A percentile compares a stretch with the other conserved stretches of the same genome.
phyloP scores from a whole-genome alignment of 2,113 vertebrate genomes.

The Dryoscopus gambensis region DNA sequence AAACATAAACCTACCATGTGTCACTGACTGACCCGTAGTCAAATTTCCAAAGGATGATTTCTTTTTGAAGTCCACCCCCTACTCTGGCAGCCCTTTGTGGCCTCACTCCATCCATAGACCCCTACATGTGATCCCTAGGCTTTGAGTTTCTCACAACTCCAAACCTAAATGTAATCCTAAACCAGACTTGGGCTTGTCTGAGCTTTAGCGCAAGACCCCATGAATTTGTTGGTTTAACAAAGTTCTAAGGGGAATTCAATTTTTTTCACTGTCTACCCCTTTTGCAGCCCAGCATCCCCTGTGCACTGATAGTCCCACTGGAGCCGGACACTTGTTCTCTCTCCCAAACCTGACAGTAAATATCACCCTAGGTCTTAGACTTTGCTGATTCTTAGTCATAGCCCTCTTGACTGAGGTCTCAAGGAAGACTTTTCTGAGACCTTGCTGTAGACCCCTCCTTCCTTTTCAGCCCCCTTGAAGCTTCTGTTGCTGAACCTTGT shows the following conservation, averaged over 20 bases:
- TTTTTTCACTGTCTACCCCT: background rate
- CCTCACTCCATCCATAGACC: background rate
- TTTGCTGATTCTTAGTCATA: background rate
- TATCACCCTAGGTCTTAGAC: background rate
- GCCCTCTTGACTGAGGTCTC: background rate
- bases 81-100: background rate
- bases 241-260: background rate
- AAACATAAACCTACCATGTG: background rate
- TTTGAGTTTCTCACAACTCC: background rate
- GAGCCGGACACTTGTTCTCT: background rate
- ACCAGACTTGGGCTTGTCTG: background rate
- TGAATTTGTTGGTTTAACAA: background rate
- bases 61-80: background rate
- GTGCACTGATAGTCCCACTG: background rate
- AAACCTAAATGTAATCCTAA: background rate
- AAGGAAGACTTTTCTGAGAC: background rate
- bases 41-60: background rate
- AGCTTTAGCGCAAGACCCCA: background rate
- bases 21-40: background rate
- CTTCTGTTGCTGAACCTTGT: background rate
- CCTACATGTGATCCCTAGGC: accelerated
- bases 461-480: background rate
- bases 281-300: background rate
- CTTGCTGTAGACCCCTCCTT: background rate
- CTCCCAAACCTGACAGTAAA: background rate